These are phyloP conservation scores for Metopia argyrocephala DNA, from an alignment of 2,888 invertebrate species.

Conservation along the genomic window DNA sequence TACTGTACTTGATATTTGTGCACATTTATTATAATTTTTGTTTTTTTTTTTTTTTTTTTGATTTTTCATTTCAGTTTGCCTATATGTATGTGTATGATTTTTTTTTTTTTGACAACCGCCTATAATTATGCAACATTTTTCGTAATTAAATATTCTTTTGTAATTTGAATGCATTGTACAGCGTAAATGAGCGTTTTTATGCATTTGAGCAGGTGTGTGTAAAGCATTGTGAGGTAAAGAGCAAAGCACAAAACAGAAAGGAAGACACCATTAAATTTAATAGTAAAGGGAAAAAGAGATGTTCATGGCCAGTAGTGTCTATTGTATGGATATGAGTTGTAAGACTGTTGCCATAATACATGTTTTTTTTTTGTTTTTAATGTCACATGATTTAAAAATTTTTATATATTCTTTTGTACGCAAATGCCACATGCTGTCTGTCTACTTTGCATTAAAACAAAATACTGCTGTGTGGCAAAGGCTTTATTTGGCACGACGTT, in stretches of 20 bases:
- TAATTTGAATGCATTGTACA: slow-evolving; percentile 71
- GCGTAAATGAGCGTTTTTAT: neutral
- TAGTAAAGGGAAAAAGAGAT: neutral
- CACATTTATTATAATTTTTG: slow-evolving; percentile 36
- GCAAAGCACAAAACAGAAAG: neutral
- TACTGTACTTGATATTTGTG: slow-evolving; percentile 43
- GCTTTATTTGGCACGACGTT: too few species aligned
- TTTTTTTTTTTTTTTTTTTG: neutral
- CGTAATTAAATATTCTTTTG: slow-evolving; percentile 76
- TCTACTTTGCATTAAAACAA: slow-evolving; percentile 10
- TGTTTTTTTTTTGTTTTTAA: neutral
- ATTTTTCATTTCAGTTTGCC: neutral
- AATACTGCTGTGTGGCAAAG: neutral
- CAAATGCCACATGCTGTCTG: slow-evolving; percentile 12
- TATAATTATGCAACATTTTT: slow-evolving; percentile 75
- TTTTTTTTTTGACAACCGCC: slow-evolving; percentile 54
- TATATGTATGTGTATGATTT: neutral
- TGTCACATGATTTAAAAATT: slow-evolving; percentile 4
- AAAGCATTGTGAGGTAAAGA: neutral
- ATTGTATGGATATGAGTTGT: neutral
- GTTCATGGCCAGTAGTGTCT: neutral
- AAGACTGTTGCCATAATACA: neutral
- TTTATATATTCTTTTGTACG: too few species aligned
- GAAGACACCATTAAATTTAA: neutral
- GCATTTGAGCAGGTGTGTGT: neutral